Base-by-base conservation (phyloP, 2,797 vertebrate genomes). In the Scleropages formosus region DNA sequence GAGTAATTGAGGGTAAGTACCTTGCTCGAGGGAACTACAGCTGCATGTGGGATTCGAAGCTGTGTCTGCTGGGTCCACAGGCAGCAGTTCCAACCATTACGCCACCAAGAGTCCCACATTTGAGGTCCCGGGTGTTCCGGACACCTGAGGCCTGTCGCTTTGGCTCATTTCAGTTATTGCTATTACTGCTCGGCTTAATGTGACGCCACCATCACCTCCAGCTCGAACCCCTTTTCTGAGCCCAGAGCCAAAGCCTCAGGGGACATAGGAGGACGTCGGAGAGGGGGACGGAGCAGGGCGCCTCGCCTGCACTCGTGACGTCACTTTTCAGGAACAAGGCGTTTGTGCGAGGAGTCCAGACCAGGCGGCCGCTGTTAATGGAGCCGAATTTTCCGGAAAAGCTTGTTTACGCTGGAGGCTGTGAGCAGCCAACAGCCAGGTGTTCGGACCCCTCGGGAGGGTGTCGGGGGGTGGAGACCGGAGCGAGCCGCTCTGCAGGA, bases 211-310 rank as follows among this genome's bases (percentile, higher is more conserved):
- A n/a, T n/a, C n/a, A 77, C 79, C 27, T 75, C 79, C 79, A 78
- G 49, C 62, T 67, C 68, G 76, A 69, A 78, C 60, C 78, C 67
- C 9, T 22, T 0, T 47, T 59, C 67, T 46, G 15, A n/a, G n/a
- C n/a, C n/a, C 31, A 39, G 31, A 39, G 6, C 31, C 39, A 39
- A 39, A 39, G 31, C 31, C 31, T 6, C 2, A 39, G 20, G 47
- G 51, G 61, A 86, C 84, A 84, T 84, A 73, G 39, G 67, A 84
- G 84, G 81, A 86, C 84, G 59, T 69, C 20, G 31, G 31, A 39
- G 31, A 2, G 31, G 31, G 2, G 31, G 31, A 6, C n/a, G 31
- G 31, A 6, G 39, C 2, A 39, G 6, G 39, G 31, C 31, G 31
- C 39, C 39, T 39, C 39, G 31, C 31, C 31, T 39, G 31, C 39